Percentiles rank a stretch among this genome's conserved stretches.
phyloP scores from a whole-genome alignment of 2,113 vertebrate genomes.

The Bubo blakistoni region DNA sequence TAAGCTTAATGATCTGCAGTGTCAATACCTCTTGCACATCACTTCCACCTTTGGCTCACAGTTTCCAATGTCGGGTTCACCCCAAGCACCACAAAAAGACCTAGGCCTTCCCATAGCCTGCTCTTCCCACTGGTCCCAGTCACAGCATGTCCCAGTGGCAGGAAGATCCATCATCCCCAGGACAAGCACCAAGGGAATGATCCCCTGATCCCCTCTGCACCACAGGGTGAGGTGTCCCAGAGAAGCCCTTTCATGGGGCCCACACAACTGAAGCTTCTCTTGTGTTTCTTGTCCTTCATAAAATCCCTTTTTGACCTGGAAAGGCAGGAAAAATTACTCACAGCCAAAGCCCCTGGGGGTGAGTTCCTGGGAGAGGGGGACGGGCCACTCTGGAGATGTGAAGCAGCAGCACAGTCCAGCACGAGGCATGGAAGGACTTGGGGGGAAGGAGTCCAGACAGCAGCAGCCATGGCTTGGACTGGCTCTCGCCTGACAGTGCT shows the following conservation, averaged over 20 bases:
- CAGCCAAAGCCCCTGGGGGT: background rate
- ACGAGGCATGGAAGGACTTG: background rate
- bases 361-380: background rate
- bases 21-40: background rate
- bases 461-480: background rate
- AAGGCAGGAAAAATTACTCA: background rate
- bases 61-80: background rate
- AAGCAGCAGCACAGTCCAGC: background rate
- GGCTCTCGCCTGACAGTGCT: background rate
- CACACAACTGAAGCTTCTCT: background rate
- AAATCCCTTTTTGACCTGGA: background rate
- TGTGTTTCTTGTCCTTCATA: background rate
- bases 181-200: background rate
- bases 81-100: background rate
- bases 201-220: background rate
- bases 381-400: background rate
- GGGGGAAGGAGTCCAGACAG: background rate
- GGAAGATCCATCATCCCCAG: rapidly evolving
- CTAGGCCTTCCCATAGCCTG: background rate
- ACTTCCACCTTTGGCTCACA: background rate
- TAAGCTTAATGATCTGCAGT: background rate
- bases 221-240: rapidly evolving
- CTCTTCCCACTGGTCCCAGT: background rate
- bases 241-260: background rate
- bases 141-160: background rate